These are phyloP conservation scores for Drosophila limbata DNA, from an alignment of 2,888 invertebrate species.

Conservation along the genomic window DNA sequence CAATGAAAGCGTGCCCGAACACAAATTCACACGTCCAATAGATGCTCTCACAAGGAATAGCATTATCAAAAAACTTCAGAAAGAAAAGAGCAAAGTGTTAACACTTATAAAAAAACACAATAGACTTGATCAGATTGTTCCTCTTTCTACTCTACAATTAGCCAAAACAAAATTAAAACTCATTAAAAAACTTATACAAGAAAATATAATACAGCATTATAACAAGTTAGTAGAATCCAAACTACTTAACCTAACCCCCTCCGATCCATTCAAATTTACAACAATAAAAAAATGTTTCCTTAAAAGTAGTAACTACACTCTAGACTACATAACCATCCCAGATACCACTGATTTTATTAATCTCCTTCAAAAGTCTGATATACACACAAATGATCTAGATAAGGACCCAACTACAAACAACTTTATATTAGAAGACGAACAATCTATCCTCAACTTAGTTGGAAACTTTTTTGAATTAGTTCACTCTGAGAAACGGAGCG, in stretches of 20 bases:
- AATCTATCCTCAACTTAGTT: too few species aligned
- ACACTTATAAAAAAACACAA: not conserved
- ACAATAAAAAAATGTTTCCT: too few species aligned
- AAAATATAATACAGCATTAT: not conserved
- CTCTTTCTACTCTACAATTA: not conserved
- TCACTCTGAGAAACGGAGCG: too few species aligned
- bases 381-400: too few species aligned
- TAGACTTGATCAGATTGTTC: not conserved
- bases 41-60: not conserved
- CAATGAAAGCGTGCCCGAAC: not conserved
- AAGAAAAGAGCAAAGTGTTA: not conserved
- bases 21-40: not conserved
- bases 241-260: constrained; percentile 1
- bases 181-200: not conserved
- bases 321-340: too few species aligned
- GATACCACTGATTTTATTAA: too few species aligned
- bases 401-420: too few species aligned
- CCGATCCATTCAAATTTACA: too few species aligned
- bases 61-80: not conserved
- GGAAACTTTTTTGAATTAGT: too few species aligned
- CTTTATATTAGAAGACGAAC: too few species aligned
- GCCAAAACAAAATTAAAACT: not conserved
- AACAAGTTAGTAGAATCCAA: not conserved
- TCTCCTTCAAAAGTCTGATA: too few species aligned
- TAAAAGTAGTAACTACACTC: too few species aligned